Percentiles rank a stretch among this genome's conserved stretches.
phyloP scores from a whole-genome alignment of 1,140 invertebrate species.

The Pissodes strobi region DNA sequence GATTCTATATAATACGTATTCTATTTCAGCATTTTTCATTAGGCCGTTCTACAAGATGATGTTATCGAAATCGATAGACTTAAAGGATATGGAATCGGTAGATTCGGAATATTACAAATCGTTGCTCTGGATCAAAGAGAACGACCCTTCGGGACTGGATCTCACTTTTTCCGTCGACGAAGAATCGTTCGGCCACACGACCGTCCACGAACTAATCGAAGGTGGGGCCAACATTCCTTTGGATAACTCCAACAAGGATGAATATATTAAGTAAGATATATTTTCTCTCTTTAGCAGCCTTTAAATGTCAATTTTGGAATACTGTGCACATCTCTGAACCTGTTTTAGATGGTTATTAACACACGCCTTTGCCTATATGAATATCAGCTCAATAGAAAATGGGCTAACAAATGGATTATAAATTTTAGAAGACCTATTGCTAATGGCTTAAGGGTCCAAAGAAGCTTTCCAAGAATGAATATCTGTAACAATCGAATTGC shows the following conservation, averaged over 20 bases:
- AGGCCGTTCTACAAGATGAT: constrained; percentile 99
- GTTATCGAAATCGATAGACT: constrained; percentile 89
- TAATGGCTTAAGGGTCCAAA: neutral
- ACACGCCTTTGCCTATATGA: too few relatives aligned
- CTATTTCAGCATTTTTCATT: constrained; percentile 91
- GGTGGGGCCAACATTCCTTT: constrained; percentile 89
- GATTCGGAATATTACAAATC: constrained; percentile 99
- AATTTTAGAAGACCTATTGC: neutral
- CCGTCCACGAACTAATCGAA: constrained; percentile 88
- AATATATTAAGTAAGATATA: constrained; percentile 93
- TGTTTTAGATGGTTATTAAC: too few relatives aligned
- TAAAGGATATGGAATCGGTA: constrained; percentile 98
- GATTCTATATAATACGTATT: neutral
- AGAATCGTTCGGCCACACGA: constrained; percentile 93
- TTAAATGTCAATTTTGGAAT: too few relatives aligned
- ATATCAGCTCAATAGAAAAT: too few relatives aligned
- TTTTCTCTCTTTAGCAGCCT: neutral
- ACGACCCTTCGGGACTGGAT: constrained; percentile 93
- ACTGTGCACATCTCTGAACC: too few relatives aligned
- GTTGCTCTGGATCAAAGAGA: constrained; percentile 95
- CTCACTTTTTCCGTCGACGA: constrained; percentile 96
- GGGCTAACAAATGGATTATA: neutral
- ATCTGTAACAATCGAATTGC: neutral
- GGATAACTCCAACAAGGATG: constrained; percentile 94
- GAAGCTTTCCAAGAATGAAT: neutral